phyloP scores from a whole-genome alignment of 2,888 invertebrate genomes.

The Eupithecia abbreviata region DNA sequence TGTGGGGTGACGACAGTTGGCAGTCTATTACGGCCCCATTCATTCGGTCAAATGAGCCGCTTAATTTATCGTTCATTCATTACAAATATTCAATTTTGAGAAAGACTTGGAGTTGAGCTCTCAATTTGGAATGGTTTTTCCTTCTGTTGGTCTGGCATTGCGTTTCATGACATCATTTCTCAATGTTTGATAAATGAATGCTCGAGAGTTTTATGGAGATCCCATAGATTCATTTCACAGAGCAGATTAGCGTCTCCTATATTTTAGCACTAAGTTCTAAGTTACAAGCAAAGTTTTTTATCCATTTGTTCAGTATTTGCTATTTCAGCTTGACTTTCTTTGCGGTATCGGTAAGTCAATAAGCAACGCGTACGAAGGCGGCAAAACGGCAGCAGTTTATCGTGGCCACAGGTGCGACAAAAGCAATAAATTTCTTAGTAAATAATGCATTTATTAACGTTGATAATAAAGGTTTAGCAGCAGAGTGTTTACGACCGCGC shows the following conservation, averaged over 20 bases:
- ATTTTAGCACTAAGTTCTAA: not conserved
- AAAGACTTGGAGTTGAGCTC: constrained; percentile 45
- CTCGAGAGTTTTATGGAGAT: not conserved
- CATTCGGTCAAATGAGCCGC: constrained; percentile 78
- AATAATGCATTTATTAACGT: constrained; percentile 78
- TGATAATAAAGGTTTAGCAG: constrained; percentile 62
- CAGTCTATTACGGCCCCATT: constrained; percentile 78
- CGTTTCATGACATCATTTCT: constrained; percentile 11
- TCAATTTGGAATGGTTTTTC: constrained; percentile 30
- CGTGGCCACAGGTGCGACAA: constrained; percentile 65
- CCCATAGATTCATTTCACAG: not conserved
- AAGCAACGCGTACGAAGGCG: constrained; percentile 38
- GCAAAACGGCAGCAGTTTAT: constrained; percentile 66
- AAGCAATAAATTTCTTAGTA: constrained; percentile 71
- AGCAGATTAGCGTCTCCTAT: not conserved
- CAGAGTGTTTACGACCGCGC: constrained; percentile 46
- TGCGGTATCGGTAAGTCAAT: constrained; percentile 13
- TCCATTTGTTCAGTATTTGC: not conserved
- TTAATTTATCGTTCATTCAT: constrained; percentile 76
- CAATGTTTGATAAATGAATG: constrained; percentile 6
- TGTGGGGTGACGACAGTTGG: constrained; percentile 74
- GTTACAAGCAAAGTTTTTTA: not conserved
- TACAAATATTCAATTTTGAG: constrained; percentile 67
- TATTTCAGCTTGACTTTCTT: not conserved
- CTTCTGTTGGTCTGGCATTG: constrained; percentile 14